Evolutionary conservation across 2,888 invertebrate species (phyloP).

Genomic region (Spatulosminthurus flaviceps): DNA sequence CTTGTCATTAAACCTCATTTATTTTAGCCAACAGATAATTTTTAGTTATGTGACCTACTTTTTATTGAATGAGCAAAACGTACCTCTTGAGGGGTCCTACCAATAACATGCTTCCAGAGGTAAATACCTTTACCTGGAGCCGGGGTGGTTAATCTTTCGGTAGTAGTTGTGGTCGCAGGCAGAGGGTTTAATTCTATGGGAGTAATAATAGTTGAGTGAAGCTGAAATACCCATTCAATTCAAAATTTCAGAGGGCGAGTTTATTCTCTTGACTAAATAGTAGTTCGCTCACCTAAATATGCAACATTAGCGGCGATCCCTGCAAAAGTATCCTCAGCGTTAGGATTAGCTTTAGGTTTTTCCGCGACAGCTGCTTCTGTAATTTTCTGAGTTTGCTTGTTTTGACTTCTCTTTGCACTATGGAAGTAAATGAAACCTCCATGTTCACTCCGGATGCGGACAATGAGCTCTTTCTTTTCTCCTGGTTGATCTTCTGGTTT

Average conservation of each 20-base stretch:
- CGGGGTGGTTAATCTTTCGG: constrained; percentile 32
- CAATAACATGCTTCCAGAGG: constrained; percentile 22
- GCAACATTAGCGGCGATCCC: no score
- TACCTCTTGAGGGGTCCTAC: constrained; percentile 21
- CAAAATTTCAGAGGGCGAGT: no score
- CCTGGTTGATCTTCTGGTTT: neutral
- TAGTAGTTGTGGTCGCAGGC: constrained; percentile 3
- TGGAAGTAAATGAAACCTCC: constrained; percentile 39
- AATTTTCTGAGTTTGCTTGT: neutral
- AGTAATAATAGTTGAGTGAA: neutral
- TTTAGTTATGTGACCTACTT: no score
- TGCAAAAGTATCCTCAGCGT: constrained; percentile 19
- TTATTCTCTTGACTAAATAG: no score
- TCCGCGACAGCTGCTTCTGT: neutral
- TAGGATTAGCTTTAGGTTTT: neutral
- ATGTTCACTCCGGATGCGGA: constrained; percentile 4
- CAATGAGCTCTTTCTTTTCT: neutral
- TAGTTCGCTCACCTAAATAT: no score
- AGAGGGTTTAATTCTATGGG: neutral
- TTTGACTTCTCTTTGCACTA: neutral
- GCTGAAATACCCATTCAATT: no score
- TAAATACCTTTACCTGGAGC: constrained; percentile 18
- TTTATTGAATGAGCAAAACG: no score
- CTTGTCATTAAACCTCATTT: no score
- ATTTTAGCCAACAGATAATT: no score